Evolutionary conservation across 2,113 vertebrate species (phyloP).

Genomic region (Epinephelus fuscoguttatus): DNA sequence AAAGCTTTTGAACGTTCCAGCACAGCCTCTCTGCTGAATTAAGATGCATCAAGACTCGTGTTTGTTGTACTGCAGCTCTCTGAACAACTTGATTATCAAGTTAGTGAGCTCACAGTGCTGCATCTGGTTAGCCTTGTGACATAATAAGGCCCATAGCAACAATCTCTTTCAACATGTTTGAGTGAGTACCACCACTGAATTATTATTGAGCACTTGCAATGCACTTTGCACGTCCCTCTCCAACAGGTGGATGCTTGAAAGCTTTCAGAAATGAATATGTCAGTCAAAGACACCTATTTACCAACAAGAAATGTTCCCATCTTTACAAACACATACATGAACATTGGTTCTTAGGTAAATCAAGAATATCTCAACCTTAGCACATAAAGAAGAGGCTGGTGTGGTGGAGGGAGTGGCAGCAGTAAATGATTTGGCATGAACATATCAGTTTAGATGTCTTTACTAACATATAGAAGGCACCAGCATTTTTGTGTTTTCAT

Average conservation of each 20-base stretch:
- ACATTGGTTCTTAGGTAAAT: not conserved
- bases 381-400: too few species aligned
- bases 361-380: not conserved
- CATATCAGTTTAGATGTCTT: not conserved
- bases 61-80: conserved; percentile 4
- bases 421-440: not conserved
- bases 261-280: not conserved
- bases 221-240: not conserved
- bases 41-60: conserved; percentile 19
- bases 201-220: not conserved
- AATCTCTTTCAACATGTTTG: not conserved
- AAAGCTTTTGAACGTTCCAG: conserved; percentile 30
- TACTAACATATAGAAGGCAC: not conserved
- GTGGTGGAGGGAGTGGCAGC: not conserved
- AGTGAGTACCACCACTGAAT: not conserved
- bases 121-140: not conserved
- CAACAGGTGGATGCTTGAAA: not conserved
- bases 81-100: conserved; percentile 38
- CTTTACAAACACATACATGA: not conserved
- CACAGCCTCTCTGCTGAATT: conserved; percentile 13
- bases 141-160: not conserved
- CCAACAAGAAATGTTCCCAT: not conserved
- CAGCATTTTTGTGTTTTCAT: not conserved
- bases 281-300: not conserved
- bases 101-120: not conserved